A percentile compares a stretch with the other conserved stretches of the same genome.
Conservation (phyloP, 2,888 invertebrate species). For the Rhyacophila evoluta region DNA sequence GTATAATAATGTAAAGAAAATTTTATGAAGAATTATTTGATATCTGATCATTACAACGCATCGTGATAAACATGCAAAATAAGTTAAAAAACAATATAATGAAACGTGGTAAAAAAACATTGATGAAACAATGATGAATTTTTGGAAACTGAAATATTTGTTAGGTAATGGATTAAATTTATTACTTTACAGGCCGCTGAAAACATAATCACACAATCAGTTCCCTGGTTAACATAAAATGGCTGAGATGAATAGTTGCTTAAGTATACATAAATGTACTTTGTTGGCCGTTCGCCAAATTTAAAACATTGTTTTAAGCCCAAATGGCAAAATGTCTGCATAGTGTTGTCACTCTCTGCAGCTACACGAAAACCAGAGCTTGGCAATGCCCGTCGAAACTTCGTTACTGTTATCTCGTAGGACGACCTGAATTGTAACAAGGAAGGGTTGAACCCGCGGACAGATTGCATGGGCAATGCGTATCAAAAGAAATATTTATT, state of each 20-base stretch:
- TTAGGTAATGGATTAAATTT: too few species aligned
- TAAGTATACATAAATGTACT: background rate
- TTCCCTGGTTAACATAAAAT: background rate
- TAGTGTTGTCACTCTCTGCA: background rate
- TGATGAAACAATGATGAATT: too few species aligned
- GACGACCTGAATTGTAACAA: constrained; percentile 14
- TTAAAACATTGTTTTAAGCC: background rate
- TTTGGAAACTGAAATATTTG: too few species aligned
- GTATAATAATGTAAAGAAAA: too few species aligned
- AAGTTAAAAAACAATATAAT: too few species aligned
- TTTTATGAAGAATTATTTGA: too few species aligned
- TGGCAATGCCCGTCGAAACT: background rate
- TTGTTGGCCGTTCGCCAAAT: background rate
- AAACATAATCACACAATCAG: background rate
- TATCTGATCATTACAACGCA: too few species aligned
- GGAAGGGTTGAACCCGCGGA: background rate
- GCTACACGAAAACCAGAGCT: background rate
- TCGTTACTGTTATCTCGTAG: background rate
- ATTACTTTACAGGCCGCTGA: background rate
- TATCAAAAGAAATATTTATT: background rate
- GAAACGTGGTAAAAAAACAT: too few species aligned
- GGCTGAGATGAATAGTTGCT: background rate
- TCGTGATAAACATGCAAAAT: too few species aligned
- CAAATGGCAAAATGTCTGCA: background rate
- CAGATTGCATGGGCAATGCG: background rate